A percentile compares a stretch with the other conserved stretches of the same genome.
These are phyloP conservation scores for Sisyra nigra DNA, from an alignment of 2,888 invertebrate species.

Conservation along the genomic window DNA sequence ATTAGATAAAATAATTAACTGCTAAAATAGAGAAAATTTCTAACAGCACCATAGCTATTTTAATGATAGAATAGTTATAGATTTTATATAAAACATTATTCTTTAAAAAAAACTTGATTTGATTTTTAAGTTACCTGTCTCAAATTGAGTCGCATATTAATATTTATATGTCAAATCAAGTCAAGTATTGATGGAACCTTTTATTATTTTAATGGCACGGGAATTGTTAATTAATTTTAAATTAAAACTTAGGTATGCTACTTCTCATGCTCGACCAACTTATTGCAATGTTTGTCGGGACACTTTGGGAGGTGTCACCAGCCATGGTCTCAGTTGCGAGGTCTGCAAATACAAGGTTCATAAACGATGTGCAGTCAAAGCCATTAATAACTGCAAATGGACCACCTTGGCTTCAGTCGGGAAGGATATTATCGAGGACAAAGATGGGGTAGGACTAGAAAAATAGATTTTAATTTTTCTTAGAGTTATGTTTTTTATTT, in stretches of 20 bases:
- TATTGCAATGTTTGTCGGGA: constrained; percentile 96
- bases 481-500: neutral
- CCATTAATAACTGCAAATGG: constrained; percentile 94
- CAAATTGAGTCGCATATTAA: too few species aligned
- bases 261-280: constrained; percentile 86
- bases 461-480: neutral
- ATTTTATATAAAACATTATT: too few species aligned
- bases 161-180: too few species aligned
- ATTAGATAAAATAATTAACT: too few species aligned
- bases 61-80: too few species aligned
- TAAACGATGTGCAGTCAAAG: constrained; percentile 84
- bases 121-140: too few species aligned
- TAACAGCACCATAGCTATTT: too few species aligned
- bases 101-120: too few species aligned
- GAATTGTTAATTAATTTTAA: too few species aligned
- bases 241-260: constrained; percentile 52
- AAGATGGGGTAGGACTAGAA: constrained; percentile 57
- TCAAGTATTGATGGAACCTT: too few species aligned
- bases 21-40: too few species aligned
- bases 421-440: constrained; percentile 85
- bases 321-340: constrained; percentile 91
- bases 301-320: constrained; percentile 80
- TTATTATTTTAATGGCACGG: too few species aligned
- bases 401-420: constrained; percentile 89
- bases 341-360: constrained; percentile 97